Evolutionary conservation across 2,797 vertebrate genomes (phyloP), one percentile per base, ranked within the genome.

Genomic region (Alca torda): DNA sequence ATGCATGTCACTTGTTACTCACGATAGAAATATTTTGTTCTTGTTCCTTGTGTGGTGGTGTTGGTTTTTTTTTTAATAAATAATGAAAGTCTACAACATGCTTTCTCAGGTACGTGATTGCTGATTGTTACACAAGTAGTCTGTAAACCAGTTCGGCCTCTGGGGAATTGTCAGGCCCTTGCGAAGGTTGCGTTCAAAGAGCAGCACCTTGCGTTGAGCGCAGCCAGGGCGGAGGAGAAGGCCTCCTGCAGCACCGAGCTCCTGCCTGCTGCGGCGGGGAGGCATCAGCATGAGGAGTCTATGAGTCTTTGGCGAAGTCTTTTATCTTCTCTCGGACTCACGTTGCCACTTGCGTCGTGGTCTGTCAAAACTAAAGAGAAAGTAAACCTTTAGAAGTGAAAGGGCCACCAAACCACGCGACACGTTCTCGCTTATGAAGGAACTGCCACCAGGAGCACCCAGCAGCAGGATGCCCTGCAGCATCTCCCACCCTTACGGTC

Each of bases 291-390:
- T 0, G 98, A 98, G 48, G 97, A 96, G 98, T 98, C 98, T 43
- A 97, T 72, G 2, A 98, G 98, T 84, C 98, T 98, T 65, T 98
- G 98, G 25, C 98, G 98, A 64, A 98, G 92, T 13, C 86, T 96
- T 64, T 96, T 97, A 9, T 97, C 98, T 17, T 98, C 97, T 54
- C 45, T 87, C 1, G 31, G 75, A 21, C 59, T 96, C 3, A 33
- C 45, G 1, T 60, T 94, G 77, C 95, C 96, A 35, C 74, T 93
- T 17, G 84, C 26, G 37, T 97, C 90, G 60, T 81, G 39, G 19
- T 97, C 98, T 96, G 93, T 57, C 60, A 98, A 94, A 95, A 98
- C 98, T 98, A 97, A 95, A 74, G 37, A 96, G 96, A 96, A 93
- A 31, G 93, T 5, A 84, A 83, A 90, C 45, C 5, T 87, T 96